Base-by-base conservation (phyloP, 2,888 invertebrate genomes). In the Scaptomyza reducta region DNA sequence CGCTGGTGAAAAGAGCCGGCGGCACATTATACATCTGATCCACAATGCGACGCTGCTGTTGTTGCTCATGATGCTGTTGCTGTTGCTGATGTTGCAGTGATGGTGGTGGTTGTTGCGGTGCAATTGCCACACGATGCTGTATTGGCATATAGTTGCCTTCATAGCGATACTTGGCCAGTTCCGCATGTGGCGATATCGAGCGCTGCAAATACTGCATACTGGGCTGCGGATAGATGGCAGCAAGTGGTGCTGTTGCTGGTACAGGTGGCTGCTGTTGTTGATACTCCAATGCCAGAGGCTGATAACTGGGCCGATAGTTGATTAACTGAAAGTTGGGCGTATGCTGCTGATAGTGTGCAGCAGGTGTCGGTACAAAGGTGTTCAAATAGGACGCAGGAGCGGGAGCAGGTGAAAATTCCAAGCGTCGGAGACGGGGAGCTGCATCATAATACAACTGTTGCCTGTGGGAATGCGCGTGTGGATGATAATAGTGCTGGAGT, bases 131-230 rank as follows among this genome's bases (percentile, higher is more conserved):
- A 27, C 72, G 77, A 10, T 77, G 67, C 22, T 70, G 77, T 9
- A 73, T 42, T 22, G 74, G 82, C 41, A 81, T 75, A 29, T 87
- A 88, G 58, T 88, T 88, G 33, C 88, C 89, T 53, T 85, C 80
- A 22, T 88, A 81, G 7, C 88, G 85, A 54, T 88, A 85, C 29
- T 85, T 81, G 69, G 87, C 81, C 54, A 89, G 51, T 18, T 85
- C 89, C 1, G 71, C 56, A 10, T 74, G 81, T 0, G 88, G 85
- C 6, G 81, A 59, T 1, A 62, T n/a, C 1, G 77, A 49, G 5
- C 77, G 78, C 18, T 78, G 84, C 16, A 70, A 66, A 42, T 71
- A 74, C 44, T 70, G 81, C 16, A 65, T 65, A 46, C 61, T 86
- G n/a, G 65, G 50, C 41, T 87, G 82, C 3, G 86, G 51, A 41